Evolutionary conservation across 2,113 vertebrate genomes (phyloP), one percentile per base, ranked within the genome.

Genomic region (Grammomys surdaster): DNA sequence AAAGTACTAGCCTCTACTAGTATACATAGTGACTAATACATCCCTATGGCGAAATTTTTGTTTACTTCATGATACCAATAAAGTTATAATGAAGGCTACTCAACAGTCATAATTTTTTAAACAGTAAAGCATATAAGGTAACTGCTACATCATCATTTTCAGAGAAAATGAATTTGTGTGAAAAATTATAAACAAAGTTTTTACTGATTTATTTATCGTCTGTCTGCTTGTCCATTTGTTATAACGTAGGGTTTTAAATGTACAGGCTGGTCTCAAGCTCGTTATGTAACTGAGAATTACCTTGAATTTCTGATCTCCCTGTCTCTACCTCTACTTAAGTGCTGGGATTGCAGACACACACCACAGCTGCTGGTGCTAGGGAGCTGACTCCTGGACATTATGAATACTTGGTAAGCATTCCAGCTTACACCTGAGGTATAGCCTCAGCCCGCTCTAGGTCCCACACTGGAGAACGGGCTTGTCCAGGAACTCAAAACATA

Each of bases 21-120:
- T 14, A 46, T 22, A 84, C 20, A 51, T 20, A 82, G 72, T 56
- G 72, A 48, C 88, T 43, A 56, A 81, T 67, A 85, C 56, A 65
- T 54, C 24, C 4, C 92, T 67, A 73, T 36, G 63, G 4, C 14
- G 28, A 86, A 78, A 92, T 77, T 26, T 88, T 96, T 93, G 36
- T 58, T 92, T 36, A 16, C 60, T 58, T 89, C 7, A 63, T 43
- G 26, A 78, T 56, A 84, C 48, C 48, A 91, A 16, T 86, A 51
- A 95, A 90, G 11, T 65, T 86, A 86, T 73, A 87, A 72, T 5
- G 20, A 87, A 78, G 46, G 65, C 3, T 28, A 7, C 31, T 88
- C 93, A 93, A 94, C 60, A 87, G 54, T 72, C 85, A 75, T 43
- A 85, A 31, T 67, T 63, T 69, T 96, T 94, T 87, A 60, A 96